These are phyloP conservation scores for Ara ararauna DNA, from an alignment of 2,797 vertebrate genomes.

Conservation along the genomic window DNA sequence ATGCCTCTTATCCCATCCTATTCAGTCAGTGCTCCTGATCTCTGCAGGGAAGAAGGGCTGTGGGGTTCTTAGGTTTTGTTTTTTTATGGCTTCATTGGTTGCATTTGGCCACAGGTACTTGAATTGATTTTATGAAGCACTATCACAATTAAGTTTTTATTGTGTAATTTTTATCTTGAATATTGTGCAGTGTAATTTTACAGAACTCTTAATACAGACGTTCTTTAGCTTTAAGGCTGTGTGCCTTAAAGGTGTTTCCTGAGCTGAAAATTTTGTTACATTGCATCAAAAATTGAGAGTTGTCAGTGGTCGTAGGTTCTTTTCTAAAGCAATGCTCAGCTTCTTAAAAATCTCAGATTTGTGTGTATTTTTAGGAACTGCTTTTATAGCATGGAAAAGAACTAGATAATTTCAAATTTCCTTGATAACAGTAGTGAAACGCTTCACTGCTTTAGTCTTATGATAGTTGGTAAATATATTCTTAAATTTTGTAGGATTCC, in stretches of 20 bases:
- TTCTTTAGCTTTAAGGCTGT: neutral
- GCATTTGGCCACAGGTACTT: neutral
- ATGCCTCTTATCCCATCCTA: neutral
- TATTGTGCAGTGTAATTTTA: neutral
- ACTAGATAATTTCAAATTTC: neutral
- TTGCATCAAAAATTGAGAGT: neutral
- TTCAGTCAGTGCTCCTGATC: neutral
- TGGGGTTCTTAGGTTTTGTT: accelerated
- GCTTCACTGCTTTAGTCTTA: neutral
- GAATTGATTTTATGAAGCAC: neutral
- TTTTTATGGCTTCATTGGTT: neutral
- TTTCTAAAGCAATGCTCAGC: neutral
- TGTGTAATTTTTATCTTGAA: neutral
- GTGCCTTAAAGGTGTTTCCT: neutral
- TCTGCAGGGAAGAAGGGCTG: neutral
- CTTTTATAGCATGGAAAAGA: neutral
- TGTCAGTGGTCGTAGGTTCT: neutral
- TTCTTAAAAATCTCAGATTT: neutral
- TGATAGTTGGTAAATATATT: neutral
- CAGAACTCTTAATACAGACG: neutral
- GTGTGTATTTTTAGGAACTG: neutral
- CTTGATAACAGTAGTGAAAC: neutral
- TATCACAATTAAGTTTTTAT: neutral
- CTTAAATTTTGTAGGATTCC: neutral
- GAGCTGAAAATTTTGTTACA: neutral